A percentile compares a stretch with the other conserved stretches of the same genome.
These are phyloP conservation scores for Periophthalmodon schlosseri DNA, from an alignment of 2,113 vertebrate genomes.

Conservation along the genomic window DNA sequence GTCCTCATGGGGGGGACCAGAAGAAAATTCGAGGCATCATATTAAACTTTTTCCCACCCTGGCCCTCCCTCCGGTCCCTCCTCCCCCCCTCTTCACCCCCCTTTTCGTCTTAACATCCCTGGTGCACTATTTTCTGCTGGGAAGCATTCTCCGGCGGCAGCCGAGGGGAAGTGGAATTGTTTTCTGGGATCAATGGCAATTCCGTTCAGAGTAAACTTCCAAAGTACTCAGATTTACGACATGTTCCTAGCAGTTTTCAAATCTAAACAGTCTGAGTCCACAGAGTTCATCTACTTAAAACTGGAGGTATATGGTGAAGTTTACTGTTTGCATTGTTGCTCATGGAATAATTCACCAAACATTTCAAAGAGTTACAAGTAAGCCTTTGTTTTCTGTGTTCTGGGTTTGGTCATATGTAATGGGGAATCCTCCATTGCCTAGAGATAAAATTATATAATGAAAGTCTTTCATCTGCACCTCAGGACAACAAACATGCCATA, in stretches of 20 bases:
- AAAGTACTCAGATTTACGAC: slow-evolving; percentile 34
- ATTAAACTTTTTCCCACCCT: slow-evolving; percentile 53
- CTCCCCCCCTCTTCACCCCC: slow-evolving; percentile 42
- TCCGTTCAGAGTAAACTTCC: slow-evolving; percentile 59
- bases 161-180: slow-evolving; percentile 95
- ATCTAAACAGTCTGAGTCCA: slow-evolving; percentile 11
- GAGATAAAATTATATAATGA: slow-evolving; percentile 56
- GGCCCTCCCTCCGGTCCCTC: slow-evolving; percentile 68
- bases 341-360: slow-evolving; percentile 5
- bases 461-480: slow-evolving; percentile 10
- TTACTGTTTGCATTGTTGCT: background rate
- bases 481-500: slow-evolving; percentile 16
- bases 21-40: slow-evolving; percentile 79
- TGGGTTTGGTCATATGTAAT: slow-evolving; percentile 2
- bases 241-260: slow-evolving; percentile 13
- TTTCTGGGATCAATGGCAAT: slow-evolving; percentile 85
- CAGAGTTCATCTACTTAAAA: background rate
- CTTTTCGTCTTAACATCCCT: slow-evolving; percentile 76
- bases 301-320: background rate
- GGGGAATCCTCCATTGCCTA: slow-evolving; percentile 26
- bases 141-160: slow-evolving; percentile 82
- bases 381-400: slow-evolving; percentile 11
- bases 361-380: background rate
- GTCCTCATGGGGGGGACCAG: slow-evolving; percentile 70
- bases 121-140: slow-evolving; percentile 83